phyloP scores from a whole-genome alignment of 2,113 vertebrate genomes.

The Cavia aperea region DNA sequence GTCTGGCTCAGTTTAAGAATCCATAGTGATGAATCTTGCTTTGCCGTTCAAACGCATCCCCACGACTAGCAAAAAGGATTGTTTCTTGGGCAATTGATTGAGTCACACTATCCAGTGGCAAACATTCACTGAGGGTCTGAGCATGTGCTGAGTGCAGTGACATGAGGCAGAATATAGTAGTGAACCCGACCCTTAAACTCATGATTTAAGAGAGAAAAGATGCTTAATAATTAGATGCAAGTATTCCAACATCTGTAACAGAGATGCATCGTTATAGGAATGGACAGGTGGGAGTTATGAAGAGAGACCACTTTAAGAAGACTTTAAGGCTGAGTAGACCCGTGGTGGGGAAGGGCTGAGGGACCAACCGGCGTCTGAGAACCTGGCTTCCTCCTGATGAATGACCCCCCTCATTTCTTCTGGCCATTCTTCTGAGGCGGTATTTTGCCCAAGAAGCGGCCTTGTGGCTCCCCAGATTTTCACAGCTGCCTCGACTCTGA shows the following conservation, averaged over 20 bases:
- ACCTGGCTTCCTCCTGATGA: not conserved
- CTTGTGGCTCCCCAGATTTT: not conserved
- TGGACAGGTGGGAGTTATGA: not conserved
- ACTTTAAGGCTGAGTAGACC: not conserved
- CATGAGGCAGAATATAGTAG: not conserved
- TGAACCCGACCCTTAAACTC: not conserved
- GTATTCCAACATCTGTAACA: not conserved
- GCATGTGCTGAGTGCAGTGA: not conserved
- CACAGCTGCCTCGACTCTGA: not conserved
- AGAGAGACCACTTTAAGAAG: not conserved
- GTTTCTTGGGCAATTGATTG: not conserved
- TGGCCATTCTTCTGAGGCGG: not conserved
- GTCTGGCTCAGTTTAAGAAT: not conserved
- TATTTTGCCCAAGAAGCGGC: not conserved
- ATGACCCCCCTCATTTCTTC: not conserved
- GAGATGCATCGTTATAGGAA: not conserved
- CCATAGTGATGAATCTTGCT: not conserved
- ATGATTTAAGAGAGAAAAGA: not conserved
- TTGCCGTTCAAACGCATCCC: not conserved
- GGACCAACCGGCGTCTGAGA: not conserved
- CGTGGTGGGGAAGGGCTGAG: not conserved
- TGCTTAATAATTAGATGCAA: not conserved
- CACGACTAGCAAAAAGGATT: not conserved
- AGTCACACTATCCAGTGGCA: not conserved
- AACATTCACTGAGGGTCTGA: not conserved